Conservation (phyloP, 2,888 invertebrate genomes). For the Zonitis immaculata region DNA sequence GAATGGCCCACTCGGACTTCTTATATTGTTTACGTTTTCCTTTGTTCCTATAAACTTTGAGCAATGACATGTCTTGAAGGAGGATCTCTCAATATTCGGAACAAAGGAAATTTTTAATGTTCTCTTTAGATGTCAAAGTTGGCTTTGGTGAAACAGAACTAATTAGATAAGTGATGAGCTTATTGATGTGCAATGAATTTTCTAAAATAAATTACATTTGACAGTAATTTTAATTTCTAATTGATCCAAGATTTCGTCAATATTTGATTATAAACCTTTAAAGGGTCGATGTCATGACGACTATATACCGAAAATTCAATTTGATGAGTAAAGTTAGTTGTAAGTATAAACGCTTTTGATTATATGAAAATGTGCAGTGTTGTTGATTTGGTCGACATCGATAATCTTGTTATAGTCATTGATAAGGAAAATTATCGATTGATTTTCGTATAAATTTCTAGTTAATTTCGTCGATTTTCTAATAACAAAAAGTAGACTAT, state of each 20-base stretch:
- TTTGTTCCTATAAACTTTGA: slow-evolving; percentile 37
- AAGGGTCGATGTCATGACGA: not conserved
- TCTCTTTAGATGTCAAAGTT: not conserved
- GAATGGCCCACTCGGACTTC: slow-evolving; percentile 37
- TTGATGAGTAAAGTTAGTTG: not conserved
- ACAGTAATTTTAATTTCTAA: slow-evolving; percentile 30
- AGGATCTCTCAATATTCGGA: not conserved
- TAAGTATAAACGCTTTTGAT: not conserved
- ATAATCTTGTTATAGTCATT: no score
- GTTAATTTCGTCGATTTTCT: no score
- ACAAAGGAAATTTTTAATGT: not conserved
- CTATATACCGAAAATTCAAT: not conserved
- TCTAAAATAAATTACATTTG: slow-evolving; percentile 34
- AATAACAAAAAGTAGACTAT: no score
- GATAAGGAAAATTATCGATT: no score
- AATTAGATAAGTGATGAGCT: no score
- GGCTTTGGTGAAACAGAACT: not conserved
- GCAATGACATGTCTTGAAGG: slow-evolving; percentile 20
- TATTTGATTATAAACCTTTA: slow-evolving; percentile 17
- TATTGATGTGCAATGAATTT: not conserved
- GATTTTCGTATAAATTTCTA: no score
- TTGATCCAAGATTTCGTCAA: slow-evolving; percentile 22
- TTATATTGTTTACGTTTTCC: slow-evolving; percentile 44
- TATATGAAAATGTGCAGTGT: not conserved
- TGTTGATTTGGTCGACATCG: no score